Evolutionary conservation across 2,113 vertebrate species (phyloP), one percentile per base, ranked within the genome.

Genomic region (Lagopus muta): DNA sequence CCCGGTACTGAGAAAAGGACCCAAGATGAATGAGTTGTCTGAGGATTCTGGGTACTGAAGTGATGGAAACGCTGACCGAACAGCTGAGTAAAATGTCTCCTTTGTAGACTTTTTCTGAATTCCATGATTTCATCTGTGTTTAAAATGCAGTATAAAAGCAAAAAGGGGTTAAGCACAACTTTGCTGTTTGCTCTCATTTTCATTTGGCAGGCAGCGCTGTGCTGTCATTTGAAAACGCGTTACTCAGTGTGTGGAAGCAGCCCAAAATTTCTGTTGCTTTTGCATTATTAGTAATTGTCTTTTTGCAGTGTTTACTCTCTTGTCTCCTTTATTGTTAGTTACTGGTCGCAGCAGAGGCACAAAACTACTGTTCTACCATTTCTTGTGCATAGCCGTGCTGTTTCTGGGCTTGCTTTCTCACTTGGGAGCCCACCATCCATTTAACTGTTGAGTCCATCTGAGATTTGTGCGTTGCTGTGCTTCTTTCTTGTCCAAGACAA

Each of bases 1-100:
- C 88, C 61, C 34, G 73, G 42, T 86, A 21, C 8, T 78, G 94
- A 94, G 88, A 45, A 34, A 54, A 83, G 87, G 69, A 36, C 91
- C 78, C 71, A 13, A 80, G 85, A 48, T 75, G 81, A 92, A 81
- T 76, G 74, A 92, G 60, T 94, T 89, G 55, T 72, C 55, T 75
- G 82, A 86, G 93, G 85, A 84, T 89, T 91, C 90, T 93, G 94
- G 96, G 86, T 97, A 95, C 94, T 96, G 96, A 96, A 94, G 96
- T 83, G 92, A 84, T 95, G 94, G 96, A 94, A 96, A 95, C 73
- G 75, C 74, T 96, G 93, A 96, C 36, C 79, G 28, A 92, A 66
- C 19, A 79, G 87, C 89, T 76, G 86, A 96, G 70, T 20, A 90
- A 85, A 93, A 94, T 93, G 92, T 89, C 90, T 80, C 60, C 94